A percentile compares a stretch with the other conserved stretches of the same genome.
Evolutionary conservation across 2,113 vertebrate genomes (phyloP).

Genomic region (Notothenia coriiceps): DNA sequence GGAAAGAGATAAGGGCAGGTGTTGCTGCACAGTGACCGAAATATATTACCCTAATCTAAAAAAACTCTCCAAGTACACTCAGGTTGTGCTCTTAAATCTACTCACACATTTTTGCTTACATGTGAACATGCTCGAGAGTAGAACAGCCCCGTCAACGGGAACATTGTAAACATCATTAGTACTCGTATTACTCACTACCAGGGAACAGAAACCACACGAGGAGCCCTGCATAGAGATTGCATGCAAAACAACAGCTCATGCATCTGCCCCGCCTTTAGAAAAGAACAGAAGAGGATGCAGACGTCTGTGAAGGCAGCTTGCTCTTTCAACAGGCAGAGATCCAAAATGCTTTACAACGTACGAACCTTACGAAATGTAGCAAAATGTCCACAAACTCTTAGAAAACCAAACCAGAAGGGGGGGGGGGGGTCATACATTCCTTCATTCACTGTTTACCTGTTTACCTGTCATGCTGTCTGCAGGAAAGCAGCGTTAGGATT

Average conservation of each 20-base stretch:
- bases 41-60: constrained; percentile 50
- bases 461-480: constrained; percentile 88
- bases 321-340: constrained; percentile 83
- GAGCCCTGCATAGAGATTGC: constrained; percentile 86
- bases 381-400: constrained; percentile 95
- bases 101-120: constrained; percentile 52
- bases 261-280: constrained; percentile 86
- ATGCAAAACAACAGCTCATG: constrained; percentile 97
- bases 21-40: constrained; percentile 33
- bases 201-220: constrained; percentile 81
- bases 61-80: constrained; percentile 41
- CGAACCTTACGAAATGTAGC: constrained; percentile 95
- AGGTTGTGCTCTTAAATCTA: constrained; percentile 70
- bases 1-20: not conserved
- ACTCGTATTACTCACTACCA: constrained; percentile 66
- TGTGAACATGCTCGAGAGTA: constrained; percentile 71
- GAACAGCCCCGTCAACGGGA: constrained; percentile 21
- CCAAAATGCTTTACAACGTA: constrained; percentile 94
- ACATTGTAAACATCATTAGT: constrained; percentile 53
- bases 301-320: constrained; percentile 85
- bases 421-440: constrained; percentile 73
- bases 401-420: constrained; percentile 87
- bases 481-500: constrained; percentile 81
- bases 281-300: constrained; percentile 81
- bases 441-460: constrained; percentile 63